phyloP scores from a whole-genome alignment of 2,113 vertebrate species.

The Odobenus rosmarus region DNA sequence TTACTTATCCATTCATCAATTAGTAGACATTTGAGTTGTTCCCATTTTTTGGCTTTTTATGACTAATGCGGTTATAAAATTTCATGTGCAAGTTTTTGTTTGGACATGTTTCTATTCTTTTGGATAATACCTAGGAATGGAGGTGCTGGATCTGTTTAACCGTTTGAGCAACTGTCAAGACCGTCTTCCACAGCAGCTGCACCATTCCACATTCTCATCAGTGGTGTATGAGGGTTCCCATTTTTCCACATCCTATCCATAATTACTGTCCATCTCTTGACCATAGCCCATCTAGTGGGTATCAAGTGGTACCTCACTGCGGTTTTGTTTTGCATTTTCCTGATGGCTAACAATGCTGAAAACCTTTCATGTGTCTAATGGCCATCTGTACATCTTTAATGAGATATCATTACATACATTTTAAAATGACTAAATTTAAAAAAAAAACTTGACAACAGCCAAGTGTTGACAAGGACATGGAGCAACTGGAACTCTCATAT shows the following conservation, averaged over 20 bases:
- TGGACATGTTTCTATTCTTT: constrained; percentile 23
- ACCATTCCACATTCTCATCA: constrained; percentile 19
- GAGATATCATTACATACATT: background rate
- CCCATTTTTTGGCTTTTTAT: background rate
- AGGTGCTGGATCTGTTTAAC: background rate
- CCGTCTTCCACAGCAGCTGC: background rate
- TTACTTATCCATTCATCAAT: background rate
- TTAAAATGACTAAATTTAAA: background rate
- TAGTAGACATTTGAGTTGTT: background rate
- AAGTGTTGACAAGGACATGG: background rate
- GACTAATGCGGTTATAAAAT: background rate
- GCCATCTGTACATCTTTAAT: background rate
- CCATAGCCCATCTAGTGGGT: background rate
- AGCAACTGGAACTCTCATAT: constrained; percentile 1
- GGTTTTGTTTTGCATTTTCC: constrained; percentile 31
- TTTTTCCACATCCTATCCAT: background rate
- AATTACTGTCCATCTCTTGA: background rate
- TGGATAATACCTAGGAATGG: background rate
- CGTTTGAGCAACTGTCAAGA: background rate
- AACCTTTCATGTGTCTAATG: background rate
- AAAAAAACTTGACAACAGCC: background rate
- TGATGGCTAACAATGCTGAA: background rate
- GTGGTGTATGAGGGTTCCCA: background rate
- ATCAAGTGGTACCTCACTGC: background rate
- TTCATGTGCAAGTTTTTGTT: background rate